Evolutionary conservation across 2,113 vertebrate genomes (phyloP).

Genomic region (Triplophysa tibetana): DNA sequence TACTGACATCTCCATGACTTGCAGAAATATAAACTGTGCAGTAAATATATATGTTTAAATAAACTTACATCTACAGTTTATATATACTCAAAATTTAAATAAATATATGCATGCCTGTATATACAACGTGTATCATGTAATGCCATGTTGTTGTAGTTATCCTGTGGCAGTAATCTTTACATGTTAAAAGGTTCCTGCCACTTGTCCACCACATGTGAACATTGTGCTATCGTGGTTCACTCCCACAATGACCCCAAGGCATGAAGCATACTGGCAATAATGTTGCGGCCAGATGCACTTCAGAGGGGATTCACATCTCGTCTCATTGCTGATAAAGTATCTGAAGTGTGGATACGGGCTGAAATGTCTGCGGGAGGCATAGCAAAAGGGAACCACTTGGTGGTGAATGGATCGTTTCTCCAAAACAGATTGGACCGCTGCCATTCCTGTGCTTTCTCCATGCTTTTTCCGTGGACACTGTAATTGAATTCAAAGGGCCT

Average conservation of each 20-base stretch:
- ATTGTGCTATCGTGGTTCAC: conserved; percentile 44
- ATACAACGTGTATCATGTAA: neutral
- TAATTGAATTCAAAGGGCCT: conserved; percentile 20
- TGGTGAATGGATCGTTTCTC: conserved; percentile 47
- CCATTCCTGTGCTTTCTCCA: conserved; percentile 22
- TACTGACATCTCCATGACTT: no score
- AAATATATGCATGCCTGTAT: no score
- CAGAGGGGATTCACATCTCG: conserved; percentile 39
- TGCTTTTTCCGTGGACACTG: neutral
- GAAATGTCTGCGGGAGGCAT: conserved; percentile 37
- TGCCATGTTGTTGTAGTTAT: neutral
- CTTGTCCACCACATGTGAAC: conserved; percentile 54
- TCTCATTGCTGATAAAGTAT: conserved; percentile 34
- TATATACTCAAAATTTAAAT: neutral
- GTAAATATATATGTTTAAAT: no score
- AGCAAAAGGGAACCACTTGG: conserved; percentile 27
- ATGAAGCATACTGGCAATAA: conserved; percentile 51
- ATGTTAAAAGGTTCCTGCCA: conserved; percentile 19
- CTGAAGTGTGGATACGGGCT: conserved; percentile 46
- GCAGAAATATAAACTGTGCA: no score
- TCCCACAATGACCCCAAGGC: conserved; percentile 53
- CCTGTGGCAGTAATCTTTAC: neutral
- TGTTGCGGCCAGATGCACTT: conserved; percentile 49
- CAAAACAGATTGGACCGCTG: conserved; percentile 37
- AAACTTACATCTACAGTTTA: no score